Conservation (phyloP, 2,113 vertebrate genomes). For the Alectura lathami region DNA sequence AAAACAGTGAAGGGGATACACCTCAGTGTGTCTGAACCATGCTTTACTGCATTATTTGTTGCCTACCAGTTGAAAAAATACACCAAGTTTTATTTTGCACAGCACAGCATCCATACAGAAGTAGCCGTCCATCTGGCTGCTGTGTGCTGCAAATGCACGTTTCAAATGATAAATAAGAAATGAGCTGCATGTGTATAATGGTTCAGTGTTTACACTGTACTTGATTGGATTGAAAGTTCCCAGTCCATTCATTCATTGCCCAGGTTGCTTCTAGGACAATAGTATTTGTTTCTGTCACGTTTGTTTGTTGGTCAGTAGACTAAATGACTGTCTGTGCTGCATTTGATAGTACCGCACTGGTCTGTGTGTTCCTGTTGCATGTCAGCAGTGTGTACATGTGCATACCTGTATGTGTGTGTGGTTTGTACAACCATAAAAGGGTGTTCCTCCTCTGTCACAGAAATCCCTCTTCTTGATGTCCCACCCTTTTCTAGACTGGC, state of each 20-base stretch:
- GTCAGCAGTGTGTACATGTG: accelerated
- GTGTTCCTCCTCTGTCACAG: not conserved
- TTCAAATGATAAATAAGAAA: not conserved
- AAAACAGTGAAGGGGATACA: not conserved
- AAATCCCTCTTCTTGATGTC: not conserved
- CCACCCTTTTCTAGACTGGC: not conserved
- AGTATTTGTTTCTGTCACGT: not conserved
- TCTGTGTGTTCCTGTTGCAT: not conserved
- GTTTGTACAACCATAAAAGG: not conserved
- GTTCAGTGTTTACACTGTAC: not conserved
- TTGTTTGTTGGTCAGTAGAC: not conserved
- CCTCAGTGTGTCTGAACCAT: not conserved
- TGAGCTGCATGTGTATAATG: not conserved
- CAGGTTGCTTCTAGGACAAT: not conserved
- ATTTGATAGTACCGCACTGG: not conserved
- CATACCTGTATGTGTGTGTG: not conserved
- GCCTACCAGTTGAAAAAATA: not conserved
- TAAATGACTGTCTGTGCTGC: not conserved
- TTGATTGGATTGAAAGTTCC: not conserved
- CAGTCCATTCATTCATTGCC: not conserved
- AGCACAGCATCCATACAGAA: not conserved
- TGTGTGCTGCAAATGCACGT: not conserved
- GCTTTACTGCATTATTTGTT: not conserved
- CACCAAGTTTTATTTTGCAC: not conserved
- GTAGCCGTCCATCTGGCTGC: slow-evolving; percentile 20